Base-by-base conservation (phyloP, 2,888 invertebrate genomes). In the Drosophila quinaria region DNA sequence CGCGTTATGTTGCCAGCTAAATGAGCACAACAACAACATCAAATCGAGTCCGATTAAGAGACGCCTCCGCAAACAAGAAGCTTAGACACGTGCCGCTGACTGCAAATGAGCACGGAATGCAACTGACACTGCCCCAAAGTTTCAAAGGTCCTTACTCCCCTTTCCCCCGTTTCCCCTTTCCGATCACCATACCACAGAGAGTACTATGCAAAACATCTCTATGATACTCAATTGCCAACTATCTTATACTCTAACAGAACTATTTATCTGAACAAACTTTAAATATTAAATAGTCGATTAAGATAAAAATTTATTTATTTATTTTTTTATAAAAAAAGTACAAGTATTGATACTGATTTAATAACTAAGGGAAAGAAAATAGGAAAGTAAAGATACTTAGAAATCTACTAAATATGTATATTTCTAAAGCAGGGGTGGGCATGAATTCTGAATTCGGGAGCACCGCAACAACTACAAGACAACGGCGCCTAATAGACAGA, bases 101-200 rank as follows among this genome's bases (percentile, higher is more conserved):
- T 75, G 69, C 68, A 78, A 75, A 75, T 78, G 74, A 63, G 74
- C 74, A 78, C 79, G 74, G 61, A 73, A 47, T 74, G 79, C 79
- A 68, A 74, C 72, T 70, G 74, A 74, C 74, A 60, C 46, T 17
- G 70, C 11, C 15, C 17, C 55, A 37, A 55, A 47, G 56, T 35
- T 33, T 22, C 25, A 35, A 35, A 56, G 15, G 44, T 22, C 44
- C 22, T 1, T 9, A n/a, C 3, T 6, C 4, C 9, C 11, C 8
- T 33, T 10, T 8, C 15, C 19, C 0, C 6, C 29, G 0, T 8
- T 25, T 6, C 29, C 1, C 13, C 15, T 10, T n/a, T 17, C 1
- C 25, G 37, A 51, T 3, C 17, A 13, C n/a, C 15, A n/a, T 4
- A 46, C 33, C 49, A 35, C 42, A 15, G 22, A 25, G 52, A 15